phyloP scores from a whole-genome alignment of 2,797 vertebrate species.

The Xenopus petersii region DNA sequence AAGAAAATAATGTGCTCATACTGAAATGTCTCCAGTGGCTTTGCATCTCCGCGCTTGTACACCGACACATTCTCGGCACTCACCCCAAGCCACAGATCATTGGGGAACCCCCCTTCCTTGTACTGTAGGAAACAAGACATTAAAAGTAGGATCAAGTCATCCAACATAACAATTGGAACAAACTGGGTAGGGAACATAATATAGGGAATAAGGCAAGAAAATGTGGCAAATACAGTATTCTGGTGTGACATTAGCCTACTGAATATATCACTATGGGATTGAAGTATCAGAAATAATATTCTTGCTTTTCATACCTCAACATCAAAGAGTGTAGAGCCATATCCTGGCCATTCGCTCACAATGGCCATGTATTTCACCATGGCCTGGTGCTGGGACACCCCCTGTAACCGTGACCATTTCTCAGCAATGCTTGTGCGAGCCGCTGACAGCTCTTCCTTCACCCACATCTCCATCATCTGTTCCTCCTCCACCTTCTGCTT shows the following conservation, averaged over 20 bases:
- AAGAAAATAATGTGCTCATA: conserved; percentile 93
- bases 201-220: too few relatives aligned
- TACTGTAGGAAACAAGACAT: conserved; percentile 64
- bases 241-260: too few relatives aligned
- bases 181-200: too few relatives aligned
- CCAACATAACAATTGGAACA: too few relatives aligned
- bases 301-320: conserved; percentile 74
- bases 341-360: conserved; percentile 87
- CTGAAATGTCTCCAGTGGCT: conserved; percentile 86
- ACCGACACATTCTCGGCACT: conserved; percentile 88
- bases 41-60: conserved; percentile 85
- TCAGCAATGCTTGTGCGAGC: conserved; percentile 80
- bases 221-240: too few relatives aligned
- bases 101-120: conserved; percentile 90
- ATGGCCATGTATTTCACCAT: conserved; percentile 91
- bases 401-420: conserved; percentile 82
- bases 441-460: conserved; percentile 87
- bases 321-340: conserved; percentile 88
- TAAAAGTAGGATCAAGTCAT: not conserved
- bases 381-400: conserved; percentile 86
- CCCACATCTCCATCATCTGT: conserved; percentile 95
- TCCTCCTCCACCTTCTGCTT: conserved; percentile 90
- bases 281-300: too few relatives aligned
- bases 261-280: too few relatives aligned
- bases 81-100: conserved; percentile 88